Evolutionary conservation across 1,140 invertebrate genomes (phyloP).

Genomic region (Pseudomyrmex cubaensis): DNA sequence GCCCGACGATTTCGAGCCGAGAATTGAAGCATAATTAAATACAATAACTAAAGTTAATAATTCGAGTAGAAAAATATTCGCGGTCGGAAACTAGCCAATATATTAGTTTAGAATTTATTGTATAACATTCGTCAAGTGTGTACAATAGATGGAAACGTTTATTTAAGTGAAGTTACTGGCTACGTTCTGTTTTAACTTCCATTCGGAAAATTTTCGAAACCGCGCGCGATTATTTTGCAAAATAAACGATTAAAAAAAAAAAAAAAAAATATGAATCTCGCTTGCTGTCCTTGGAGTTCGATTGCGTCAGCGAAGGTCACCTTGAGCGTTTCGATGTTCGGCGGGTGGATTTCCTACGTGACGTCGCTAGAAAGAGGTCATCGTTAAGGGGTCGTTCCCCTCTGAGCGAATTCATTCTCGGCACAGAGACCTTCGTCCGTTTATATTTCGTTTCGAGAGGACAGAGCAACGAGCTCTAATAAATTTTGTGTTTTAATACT

Average conservation of each 20-base stretch:
- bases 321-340: constrained; percentile 41
- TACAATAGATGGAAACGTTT: too few species aligned
- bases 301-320: constrained; percentile 54
- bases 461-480: not conserved
- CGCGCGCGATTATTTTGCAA: too few species aligned
- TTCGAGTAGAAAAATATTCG: not conserved
- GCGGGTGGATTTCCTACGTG: constrained; percentile 20
- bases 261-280: not conserved
- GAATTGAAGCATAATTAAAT: not conserved
- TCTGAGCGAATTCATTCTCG: not conserved
- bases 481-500: too few species aligned
- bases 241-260: not conserved
- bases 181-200: too few species aligned
- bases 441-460: not conserved
- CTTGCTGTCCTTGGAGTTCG: not conserved
- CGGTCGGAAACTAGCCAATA: too few species aligned
- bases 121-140: too few species aligned
- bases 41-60: not conserved
- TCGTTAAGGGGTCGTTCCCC: constrained; percentile 32
- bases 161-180: too few species aligned
- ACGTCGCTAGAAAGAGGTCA: constrained; percentile 30
- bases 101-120: too few species aligned
- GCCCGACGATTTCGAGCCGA: not conserved
- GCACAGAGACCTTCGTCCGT: not conserved
- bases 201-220: too few species aligned